Evolutionary conservation across 92 coral and sea anemone species (phyloP).

Genomic region (Diadumene lineata): DNA sequence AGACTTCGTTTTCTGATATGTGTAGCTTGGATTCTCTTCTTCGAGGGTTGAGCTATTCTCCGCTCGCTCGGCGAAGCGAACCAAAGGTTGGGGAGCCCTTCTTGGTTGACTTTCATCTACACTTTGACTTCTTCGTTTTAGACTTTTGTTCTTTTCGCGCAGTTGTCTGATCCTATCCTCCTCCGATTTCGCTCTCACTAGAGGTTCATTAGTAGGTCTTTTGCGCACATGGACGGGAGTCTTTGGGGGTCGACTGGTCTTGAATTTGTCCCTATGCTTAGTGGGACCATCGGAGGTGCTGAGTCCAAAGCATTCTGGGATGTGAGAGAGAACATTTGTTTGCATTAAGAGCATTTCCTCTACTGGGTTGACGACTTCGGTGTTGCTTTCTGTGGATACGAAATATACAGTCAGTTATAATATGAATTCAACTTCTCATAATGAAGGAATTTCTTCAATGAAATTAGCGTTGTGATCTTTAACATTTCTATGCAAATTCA

Average conservation of each 20-base stretch:
- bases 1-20: constrained; percentile 18
- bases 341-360: constrained; percentile 55
- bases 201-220: constrained; percentile 13
- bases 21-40: neutral
- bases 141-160: neutral
- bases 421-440: too few relatives aligned
- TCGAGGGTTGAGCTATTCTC: neutral
- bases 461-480: too few relatives aligned
- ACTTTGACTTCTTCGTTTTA: neutral
- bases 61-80: neutral
- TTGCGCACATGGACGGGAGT: constrained; percentile 28
- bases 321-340: constrained; percentile 55
- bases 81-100: neutral
- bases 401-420: constrained; percentile 7
- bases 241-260: constrained; percentile 17
- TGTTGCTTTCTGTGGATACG: constrained; percentile 26
- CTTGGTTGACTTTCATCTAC: neutral
- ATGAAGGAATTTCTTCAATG: too few relatives aligned
- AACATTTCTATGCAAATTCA: too few relatives aligned
- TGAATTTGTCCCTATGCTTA: constrained; percentile 1
- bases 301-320: constrained; percentile 54
- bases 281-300: constrained; percentile 9
- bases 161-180: constrained; percentile 1
- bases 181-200: neutral
- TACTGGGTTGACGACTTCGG: constrained; percentile 18